These are phyloP conservation scores for Agriotes lineatus DNA, from an alignment of 2,888 invertebrate genomes.

Conservation along the genomic window DNA sequence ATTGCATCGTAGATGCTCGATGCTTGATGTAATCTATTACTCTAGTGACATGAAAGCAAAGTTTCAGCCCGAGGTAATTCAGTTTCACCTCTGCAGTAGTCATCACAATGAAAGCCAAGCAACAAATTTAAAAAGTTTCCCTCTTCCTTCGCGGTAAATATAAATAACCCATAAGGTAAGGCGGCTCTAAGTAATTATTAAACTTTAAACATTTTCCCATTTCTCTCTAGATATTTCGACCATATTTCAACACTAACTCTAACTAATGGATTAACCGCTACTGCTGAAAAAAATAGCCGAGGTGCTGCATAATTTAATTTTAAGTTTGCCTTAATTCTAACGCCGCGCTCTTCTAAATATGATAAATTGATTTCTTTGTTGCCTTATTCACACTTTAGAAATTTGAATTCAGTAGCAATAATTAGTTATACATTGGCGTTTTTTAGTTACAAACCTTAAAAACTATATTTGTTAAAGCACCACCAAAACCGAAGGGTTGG, in stretches of 20 bases:
- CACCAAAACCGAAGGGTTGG: too few species aligned
- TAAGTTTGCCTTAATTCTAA: too few species aligned
- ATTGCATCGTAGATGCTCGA: conserved; percentile 41
- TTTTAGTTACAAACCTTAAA: too few species aligned
- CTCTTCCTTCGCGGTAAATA: conserved; percentile 31
- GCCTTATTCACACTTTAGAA: too few species aligned
- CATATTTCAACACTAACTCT: conserved; percentile 22
- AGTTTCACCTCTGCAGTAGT: conserved; percentile 49
- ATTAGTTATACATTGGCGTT: too few species aligned
- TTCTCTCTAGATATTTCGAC: conserved; percentile 8
- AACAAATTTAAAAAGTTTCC: conserved; percentile 52
- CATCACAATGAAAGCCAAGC: conserved; percentile 46
- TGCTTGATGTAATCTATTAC: conserved; percentile 51
- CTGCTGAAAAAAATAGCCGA: conserved; percentile 3
- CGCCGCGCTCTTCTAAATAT: too few species aligned
- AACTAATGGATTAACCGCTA: conserved; percentile 23
- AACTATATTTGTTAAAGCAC: too few species aligned
- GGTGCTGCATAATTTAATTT: conserved; percentile 10
- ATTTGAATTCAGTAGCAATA: too few species aligned
- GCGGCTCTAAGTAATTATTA: conserved; percentile 38
- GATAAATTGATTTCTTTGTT: too few species aligned
- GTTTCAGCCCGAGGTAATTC: conserved; percentile 50
- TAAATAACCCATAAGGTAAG: conserved; percentile 33
- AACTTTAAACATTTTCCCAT: conserved; percentile 32
- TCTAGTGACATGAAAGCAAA: conserved; percentile 48